These are phyloP conservation scores for Sula dactylatra DNA, from an alignment of 2,113 vertebrate genomes.

Conservation along the genomic window DNA sequence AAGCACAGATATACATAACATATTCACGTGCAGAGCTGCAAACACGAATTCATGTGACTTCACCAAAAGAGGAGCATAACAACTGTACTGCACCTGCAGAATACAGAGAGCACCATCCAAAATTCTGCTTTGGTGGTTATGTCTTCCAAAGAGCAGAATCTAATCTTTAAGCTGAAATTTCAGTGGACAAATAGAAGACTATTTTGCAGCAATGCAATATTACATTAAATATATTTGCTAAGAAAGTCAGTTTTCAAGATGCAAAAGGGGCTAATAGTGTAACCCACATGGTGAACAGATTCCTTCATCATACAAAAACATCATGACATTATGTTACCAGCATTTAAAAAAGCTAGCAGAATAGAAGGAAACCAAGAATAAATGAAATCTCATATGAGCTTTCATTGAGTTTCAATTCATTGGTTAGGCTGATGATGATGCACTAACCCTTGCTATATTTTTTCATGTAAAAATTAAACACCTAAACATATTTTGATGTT, in stretches of 20 bases:
- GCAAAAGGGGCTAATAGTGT: neutral
- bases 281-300: neutral
- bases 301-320: neutral
- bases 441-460: neutral
- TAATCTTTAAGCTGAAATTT: neutral
- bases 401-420: neutral
- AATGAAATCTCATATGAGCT: neutral
- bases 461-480: neutral
- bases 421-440: constrained; percentile 17
- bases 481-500: neutral
- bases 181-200: neutral
- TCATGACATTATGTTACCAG: neutral
- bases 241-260: neutral
- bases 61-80: neutral
- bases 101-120: neutral
- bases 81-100: neutral
- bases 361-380: neutral
- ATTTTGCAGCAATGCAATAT: neutral
- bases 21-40: neutral
- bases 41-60: neutral
- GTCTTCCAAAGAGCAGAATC: neutral
- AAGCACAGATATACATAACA: neutral
- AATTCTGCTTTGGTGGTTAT: neutral
- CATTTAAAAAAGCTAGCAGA: neutral
- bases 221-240: neutral